These are phyloP conservation scores for Danio jaintianensis DNA, from an alignment of 2,797 vertebrate species.

Conservation along the genomic window DNA sequence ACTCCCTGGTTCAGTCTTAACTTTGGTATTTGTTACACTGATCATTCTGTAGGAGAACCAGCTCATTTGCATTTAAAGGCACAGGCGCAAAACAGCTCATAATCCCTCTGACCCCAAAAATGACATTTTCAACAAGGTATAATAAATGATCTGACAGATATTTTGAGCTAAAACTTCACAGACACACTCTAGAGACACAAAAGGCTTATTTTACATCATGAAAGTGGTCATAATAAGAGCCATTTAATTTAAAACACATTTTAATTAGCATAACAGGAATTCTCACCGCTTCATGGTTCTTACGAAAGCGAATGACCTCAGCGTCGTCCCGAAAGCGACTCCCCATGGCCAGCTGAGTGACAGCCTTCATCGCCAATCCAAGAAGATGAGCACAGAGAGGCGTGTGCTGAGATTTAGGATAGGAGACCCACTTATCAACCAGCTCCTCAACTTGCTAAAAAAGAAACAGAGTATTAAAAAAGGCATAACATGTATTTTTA, in stretches of 20 bases:
- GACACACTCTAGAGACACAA: too few species aligned
- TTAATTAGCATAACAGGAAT: not conserved
- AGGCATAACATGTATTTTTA: not conserved
- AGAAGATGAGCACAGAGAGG: constrained; percentile 92
- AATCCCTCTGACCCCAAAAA: too few species aligned
- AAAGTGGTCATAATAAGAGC: too few species aligned
- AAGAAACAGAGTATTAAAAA: not conserved
- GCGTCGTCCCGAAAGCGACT: constrained; percentile 85
- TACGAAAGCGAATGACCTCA: constrained; percentile 90
- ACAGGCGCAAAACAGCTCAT: too few species aligned
- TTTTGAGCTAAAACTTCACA: too few species aligned
- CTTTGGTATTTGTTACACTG: too few species aligned
- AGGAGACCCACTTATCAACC: constrained; percentile 88
- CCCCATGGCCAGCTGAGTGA: constrained; percentile 91
- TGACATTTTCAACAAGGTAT: too few species aligned
- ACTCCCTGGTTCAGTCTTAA: too few species aligned
- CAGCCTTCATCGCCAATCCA: constrained; percentile 91
- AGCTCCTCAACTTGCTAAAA: constrained; percentile 91
- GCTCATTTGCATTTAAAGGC: too few species aligned
- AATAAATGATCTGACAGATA: too few species aligned
- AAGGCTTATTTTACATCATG: too few species aligned
- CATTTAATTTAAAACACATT: not conserved
- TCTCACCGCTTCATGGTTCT: constrained; percentile 91
- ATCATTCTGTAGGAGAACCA: too few species aligned
- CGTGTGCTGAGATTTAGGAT: constrained; percentile 89